Conservation (phyloP, 2,888 invertebrate species). For the Macroteleia sp. region DNA sequence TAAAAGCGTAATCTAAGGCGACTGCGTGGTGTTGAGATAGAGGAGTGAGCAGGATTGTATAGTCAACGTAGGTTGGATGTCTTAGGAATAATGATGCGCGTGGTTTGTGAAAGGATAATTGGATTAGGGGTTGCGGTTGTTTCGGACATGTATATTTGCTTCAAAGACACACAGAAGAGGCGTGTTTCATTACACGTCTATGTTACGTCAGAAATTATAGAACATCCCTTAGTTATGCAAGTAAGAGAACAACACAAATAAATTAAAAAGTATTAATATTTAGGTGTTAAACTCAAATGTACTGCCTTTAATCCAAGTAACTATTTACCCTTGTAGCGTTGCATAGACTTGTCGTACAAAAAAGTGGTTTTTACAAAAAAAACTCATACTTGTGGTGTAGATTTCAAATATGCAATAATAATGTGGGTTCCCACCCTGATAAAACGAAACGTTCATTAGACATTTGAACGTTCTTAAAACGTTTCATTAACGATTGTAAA, state of each 20-base stretch:
- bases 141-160: slow-evolving; percentile 19
- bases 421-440: too few species aligned
- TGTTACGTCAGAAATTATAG: slow-evolving; percentile 1
- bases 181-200: neutral
- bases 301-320: too few species aligned
- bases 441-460: too few species aligned
- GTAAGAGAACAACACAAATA: neutral
- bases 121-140: slow-evolving; percentile 41
- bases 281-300: too few species aligned
- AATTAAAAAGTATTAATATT: too few species aligned
- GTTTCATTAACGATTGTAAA: too few species aligned
- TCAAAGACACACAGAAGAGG: slow-evolving; percentile 2
- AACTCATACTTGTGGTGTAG: too few species aligned
- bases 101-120: slow-evolving; percentile 56
- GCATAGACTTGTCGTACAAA: too few species aligned
- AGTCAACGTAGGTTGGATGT: slow-evolving; percentile 32
- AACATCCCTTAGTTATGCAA: neutral
- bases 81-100: slow-evolving; percentile 54
- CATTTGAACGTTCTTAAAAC: too few species aligned
- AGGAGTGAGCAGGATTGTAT: slow-evolving; percentile 34
- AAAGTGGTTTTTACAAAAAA: too few species aligned
- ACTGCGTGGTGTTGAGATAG: slow-evolving; percentile 20
- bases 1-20: slow-evolving; percentile 40
- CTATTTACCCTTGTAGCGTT: too few species aligned
- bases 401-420: too few species aligned